A percentile compares a stretch with the other conserved stretches of the same genome.
phyloP scores from a whole-genome alignment of 2,113 vertebrate genomes.

The Thunnus maccoyii region DNA sequence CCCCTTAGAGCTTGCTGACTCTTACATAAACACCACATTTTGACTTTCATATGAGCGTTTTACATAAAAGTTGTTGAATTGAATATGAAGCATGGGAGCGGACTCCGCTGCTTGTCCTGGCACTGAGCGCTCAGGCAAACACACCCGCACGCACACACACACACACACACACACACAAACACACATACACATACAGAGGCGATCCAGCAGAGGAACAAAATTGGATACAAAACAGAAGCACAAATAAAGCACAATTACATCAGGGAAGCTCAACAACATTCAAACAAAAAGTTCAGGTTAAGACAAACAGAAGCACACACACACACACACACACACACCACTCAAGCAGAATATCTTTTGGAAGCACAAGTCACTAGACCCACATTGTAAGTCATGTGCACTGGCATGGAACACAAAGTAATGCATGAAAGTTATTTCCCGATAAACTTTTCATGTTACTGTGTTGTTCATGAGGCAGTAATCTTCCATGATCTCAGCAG shows the following conservation, averaged over 20 bases:
- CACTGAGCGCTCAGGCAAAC: constrained; percentile 12
- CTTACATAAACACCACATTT: constrained; percentile 55
- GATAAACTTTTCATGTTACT: constrained; percentile 34
- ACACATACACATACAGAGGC: no score
- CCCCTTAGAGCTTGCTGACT: constrained; percentile 56
- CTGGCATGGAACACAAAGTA: constrained; percentile 53
- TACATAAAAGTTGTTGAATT: constrained; percentile 59
- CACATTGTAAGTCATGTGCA: constrained; percentile 60
- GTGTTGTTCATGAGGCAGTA: constrained; percentile 35
- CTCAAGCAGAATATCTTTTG: constrained; percentile 47
- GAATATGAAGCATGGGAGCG: constrained; percentile 49
- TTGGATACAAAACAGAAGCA: constrained; percentile 9
- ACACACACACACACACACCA: constrained; percentile 13
- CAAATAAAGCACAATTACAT: constrained; percentile 11
- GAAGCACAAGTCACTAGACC: constrained; percentile 38
- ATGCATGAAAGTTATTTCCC: constrained; percentile 50
- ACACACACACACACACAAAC: no score
- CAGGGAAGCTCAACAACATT: constrained; percentile 14
- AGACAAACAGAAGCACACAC: constrained; percentile 26
- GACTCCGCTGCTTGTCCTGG: constrained; percentile 26
- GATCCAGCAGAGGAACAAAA: not conserved
- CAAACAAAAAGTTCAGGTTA: not conserved
- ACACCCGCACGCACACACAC: no score
- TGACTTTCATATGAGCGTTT: constrained; percentile 62
- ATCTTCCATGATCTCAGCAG: constrained; percentile 36